phyloP scores from a whole-genome alignment of 2,888 invertebrate genomes.

The Pilophorus perplexus region DNA sequence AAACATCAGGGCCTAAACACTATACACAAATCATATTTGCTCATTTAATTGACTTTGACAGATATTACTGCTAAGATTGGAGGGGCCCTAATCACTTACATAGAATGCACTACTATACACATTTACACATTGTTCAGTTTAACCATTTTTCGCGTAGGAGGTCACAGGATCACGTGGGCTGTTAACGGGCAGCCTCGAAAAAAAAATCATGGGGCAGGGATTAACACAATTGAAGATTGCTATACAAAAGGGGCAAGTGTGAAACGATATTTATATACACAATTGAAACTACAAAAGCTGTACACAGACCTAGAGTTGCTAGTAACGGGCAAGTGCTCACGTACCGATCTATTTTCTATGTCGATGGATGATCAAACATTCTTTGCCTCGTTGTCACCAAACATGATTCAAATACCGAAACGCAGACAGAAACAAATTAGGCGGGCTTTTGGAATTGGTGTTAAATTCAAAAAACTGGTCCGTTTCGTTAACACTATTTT shows the following conservation, averaged over 20 bases:
- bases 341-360: conserved; percentile 6
- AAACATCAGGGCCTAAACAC: conserved; percentile 28
- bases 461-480: no score
- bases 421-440: no score
- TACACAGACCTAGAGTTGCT: conserved; percentile 35
- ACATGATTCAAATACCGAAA: background rate
- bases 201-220: background rate
- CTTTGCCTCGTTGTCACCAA: conserved; percentile 26
- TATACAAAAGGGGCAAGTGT: background rate
- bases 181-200: conserved; percentile 2
- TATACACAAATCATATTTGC: conserved; percentile 32
- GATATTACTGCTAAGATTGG: conserved; percentile 32
- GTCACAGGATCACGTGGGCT: conserved; percentile 17
- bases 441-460: no score
- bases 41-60: conserved; percentile 37
- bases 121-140: conserved; percentile 24
- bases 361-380: background rate
- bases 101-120: conserved; percentile 38
- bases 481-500: no score
- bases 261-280: conserved; percentile 11
- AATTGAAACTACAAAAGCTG: conserved; percentile 19
- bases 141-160: conserved; percentile 6
- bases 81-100: conserved; percentile 19
- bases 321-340: conserved; percentile 22
- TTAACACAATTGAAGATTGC: background rate